Base-by-base conservation (phyloP, 2,797 vertebrate species). In the Sebastes kiyomatsui region DNA sequence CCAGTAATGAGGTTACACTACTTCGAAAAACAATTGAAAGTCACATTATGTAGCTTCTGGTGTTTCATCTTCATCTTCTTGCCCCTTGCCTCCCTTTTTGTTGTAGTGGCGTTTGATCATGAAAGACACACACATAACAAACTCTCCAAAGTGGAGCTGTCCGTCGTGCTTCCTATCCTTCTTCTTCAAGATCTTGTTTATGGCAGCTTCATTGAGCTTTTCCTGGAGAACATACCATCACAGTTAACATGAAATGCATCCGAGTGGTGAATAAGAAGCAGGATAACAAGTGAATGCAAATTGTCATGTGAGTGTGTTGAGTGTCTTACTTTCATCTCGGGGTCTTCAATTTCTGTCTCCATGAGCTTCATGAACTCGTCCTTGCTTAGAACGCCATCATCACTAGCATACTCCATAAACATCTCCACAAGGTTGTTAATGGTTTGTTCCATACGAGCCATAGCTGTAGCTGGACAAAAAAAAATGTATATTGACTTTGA, bases 141-240 rank as follows among this genome's bases (percentile, higher is more conserved):
- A 93, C 79, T 94, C 91, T 1, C 23, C 61, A 61, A 94, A 91
- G 87, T 90, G 80, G 54, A 93, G 38, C 49, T 85, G 28, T 9
- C 89, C 87, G 32, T 94, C 91, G 0, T 49, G 60, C 72, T 91
- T 90, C 79, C 82, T 90, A 55, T 92, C 92, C 65, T 92, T 38
- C 8, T n/a, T 49, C 0, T 38, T 46, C 80, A 52, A 8, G 49
- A n/a, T n/a, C 49, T 52, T 52, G 49, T 52, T 46, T 18, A 46
- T 7, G 14, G 68, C 84, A 23, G 55, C 13, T 33, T 54, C 49
- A 52, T 7, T 58, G 30, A 93, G 30, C 70, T 91, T 87, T 12
- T 35, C 72, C 94, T 95, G 72, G 54, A 52, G 62, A 25, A 77
- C 13, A 81, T 10, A 52, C 14, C 11, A 52, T 18, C 11, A 73